phyloP scores from a whole-genome alignment of 2,113 vertebrate genomes.

The Boulengeromyrus knoepffleri region DNA sequence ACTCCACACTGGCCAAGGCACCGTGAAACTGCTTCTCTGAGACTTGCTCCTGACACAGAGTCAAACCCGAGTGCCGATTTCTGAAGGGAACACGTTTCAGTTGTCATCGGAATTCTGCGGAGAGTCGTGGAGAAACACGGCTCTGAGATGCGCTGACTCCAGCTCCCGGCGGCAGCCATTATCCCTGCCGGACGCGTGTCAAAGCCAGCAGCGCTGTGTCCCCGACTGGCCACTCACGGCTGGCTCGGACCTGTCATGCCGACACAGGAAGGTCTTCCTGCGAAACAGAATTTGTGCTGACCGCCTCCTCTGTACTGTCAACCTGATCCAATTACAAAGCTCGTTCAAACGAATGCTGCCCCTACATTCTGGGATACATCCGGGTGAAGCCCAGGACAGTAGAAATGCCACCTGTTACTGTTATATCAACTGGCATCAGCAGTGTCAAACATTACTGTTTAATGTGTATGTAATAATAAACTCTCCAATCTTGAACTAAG shows the following conservation, averaged over 20 bases:
- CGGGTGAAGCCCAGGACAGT: not conserved
- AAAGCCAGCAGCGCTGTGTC: constrained; percentile 28
- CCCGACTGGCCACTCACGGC: constrained; percentile 18
- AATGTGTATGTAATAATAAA: not conserved
- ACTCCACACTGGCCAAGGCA: constrained; percentile 27
- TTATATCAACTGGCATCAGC: not conserved
- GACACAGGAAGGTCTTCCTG: not conserved
- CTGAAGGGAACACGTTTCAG: constrained; percentile 28
- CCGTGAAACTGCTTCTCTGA: constrained; percentile 50
- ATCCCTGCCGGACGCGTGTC: constrained; percentile 52
- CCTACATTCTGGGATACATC: not conserved
- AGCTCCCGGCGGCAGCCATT: constrained; percentile 17
- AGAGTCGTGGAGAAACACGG: constrained; percentile 40
- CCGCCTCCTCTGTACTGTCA: not conserved
- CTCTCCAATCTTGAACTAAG: not conserved
- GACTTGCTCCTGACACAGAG: constrained; percentile 49
- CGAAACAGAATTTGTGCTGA: not conserved
- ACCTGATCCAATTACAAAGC: not conserved
- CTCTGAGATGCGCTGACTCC: constrained; percentile 42
- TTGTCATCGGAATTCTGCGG: constrained; percentile 55
- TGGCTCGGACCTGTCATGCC: not conserved
- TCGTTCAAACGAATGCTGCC: not conserved
- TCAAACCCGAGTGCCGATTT: constrained; percentile 54
- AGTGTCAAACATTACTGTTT: not conserved
- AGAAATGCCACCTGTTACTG: not conserved